Evolutionary conservation across 1,140 invertebrate genomes (phyloP).

Genomic region (Cyclargus thomasi): DNA sequence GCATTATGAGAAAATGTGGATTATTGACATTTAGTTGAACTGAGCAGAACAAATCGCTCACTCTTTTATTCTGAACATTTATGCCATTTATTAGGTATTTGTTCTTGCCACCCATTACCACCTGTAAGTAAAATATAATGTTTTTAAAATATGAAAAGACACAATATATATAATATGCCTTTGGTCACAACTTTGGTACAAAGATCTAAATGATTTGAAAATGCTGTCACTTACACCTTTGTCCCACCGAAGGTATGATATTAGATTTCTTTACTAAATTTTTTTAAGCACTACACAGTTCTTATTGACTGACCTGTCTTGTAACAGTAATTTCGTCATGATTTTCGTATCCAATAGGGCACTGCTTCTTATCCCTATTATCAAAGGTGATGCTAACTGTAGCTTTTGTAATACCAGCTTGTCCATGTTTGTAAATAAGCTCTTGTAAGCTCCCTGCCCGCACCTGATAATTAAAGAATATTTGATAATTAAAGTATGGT

Average conservation of each 20-base stretch:
- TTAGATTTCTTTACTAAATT: no score
- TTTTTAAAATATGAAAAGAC: not conserved
- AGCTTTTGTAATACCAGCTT: slow-evolving; percentile 96
- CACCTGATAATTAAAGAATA: slow-evolving; percentile 77
- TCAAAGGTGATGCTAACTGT: slow-evolving; percentile 98
- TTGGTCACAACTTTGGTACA: no score
- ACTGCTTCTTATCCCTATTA: slow-evolving; percentile 88
- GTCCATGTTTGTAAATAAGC: slow-evolving; percentile 97
- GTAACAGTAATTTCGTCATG: slow-evolving; percentile 95
- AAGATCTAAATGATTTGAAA: no score
- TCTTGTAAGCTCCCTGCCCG: slow-evolving; percentile 93
- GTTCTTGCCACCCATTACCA: slow-evolving; percentile 88
- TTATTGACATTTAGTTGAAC: slow-evolving; percentile 99
- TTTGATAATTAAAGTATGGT: no score
- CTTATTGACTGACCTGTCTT: slow-evolving; percentile 82
- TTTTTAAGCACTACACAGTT: no score
- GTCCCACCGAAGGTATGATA: no score
- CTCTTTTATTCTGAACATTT: slow-evolving; percentile 90
- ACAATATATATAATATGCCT: not conserved
- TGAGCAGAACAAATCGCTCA: slow-evolving; percentile 96
- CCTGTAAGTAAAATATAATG: slow-evolving; percentile 44
- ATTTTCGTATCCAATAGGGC: slow-evolving; percentile 94
- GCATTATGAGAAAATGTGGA: slow-evolving; percentile 99
- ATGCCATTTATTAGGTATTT: slow-evolving; percentile 97
- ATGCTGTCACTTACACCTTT: no score